Percentiles rank a stretch among this genome's conserved stretches.
phyloP scores from a whole-genome alignment of 2,888 invertebrate species.

The Epinotia brunnichana region DNA sequence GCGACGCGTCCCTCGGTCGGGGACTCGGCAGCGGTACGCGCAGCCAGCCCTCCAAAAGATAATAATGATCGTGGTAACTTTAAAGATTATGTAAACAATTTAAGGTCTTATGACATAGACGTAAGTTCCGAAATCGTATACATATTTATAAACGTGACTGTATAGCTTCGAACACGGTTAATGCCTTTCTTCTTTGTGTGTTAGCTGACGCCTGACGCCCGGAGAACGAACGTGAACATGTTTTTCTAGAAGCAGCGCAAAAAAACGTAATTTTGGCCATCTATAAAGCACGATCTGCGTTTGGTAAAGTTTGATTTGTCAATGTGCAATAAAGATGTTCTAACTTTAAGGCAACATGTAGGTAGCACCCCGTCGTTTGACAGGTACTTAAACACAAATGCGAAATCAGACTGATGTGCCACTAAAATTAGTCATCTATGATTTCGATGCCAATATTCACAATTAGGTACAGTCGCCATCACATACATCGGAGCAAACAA shows the following conservation, averaged over 20 bases:
- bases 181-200: background rate
- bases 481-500: too few relatives aligned
- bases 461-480: too few relatives aligned
- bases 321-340: too few relatives aligned
- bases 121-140: background rate
- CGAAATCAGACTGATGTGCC: background rate
- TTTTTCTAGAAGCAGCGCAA: background rate
- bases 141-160: background rate
- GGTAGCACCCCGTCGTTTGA: too few relatives aligned
- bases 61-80: background rate
- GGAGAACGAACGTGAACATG: constrained; percentile 14
- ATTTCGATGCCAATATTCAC: background rate
- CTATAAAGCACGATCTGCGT: background rate
- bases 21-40: background rate
- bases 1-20: constrained; percentile 64
- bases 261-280: background rate
- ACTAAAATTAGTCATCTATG: background rate
- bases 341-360: too few relatives aligned
- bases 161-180: background rate
- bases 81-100: background rate
- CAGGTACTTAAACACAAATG: background rate
- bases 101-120: background rate
- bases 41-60: background rate
- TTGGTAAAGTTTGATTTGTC: background rate
- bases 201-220: constrained; percentile 15